phyloP scores from a whole-genome alignment of 2,888 invertebrate genomes.

The Latheticus oryzae region DNA sequence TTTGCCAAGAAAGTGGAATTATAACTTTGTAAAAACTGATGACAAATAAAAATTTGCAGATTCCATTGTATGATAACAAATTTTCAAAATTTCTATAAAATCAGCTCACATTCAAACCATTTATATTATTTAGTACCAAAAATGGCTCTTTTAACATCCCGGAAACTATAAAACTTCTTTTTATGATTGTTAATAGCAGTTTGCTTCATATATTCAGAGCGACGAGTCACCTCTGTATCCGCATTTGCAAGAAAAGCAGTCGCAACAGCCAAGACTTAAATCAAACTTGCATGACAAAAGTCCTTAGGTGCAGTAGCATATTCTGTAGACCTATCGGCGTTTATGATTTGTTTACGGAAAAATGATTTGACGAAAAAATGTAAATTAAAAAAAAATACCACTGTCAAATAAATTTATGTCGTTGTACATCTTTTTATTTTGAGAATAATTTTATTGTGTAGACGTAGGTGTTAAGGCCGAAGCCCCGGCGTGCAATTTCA shows the following conservation, averaged over 20 bases:
- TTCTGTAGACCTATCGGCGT: constrained; percentile 17
- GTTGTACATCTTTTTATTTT: constrained; percentile 1
- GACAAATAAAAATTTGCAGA: too few species aligned
- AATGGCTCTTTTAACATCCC: too few species aligned
- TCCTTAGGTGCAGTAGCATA: constrained; percentile 9
- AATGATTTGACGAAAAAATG: too few species aligned
- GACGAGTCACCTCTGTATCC: constrained; percentile 17
- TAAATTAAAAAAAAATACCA: too few species aligned
- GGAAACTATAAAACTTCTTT: too few species aligned
- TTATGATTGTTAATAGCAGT: too few species aligned
- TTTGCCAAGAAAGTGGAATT: too few species aligned
- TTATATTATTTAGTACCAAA: too few species aligned
- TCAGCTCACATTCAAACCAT: too few species aligned
- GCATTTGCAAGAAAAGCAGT: constrained; percentile 1
- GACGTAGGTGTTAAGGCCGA: constrained; percentile 16
- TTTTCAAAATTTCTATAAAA: too few species aligned
- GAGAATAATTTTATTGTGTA: constrained; percentile 5
- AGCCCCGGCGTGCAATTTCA: constrained; percentile 15
- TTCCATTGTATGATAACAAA: too few species aligned
- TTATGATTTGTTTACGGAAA: constrained; percentile 29
- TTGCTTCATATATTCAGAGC: not conserved
- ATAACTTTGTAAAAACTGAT: too few species aligned
- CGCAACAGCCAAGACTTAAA: constrained; percentile 11
- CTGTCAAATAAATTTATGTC: constrained; percentile 3
- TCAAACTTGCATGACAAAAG: constrained; percentile 19